A percentile compares a stretch with the other conserved stretches of the same genome.
Evolutionary conservation across 2,113 vertebrate species (phyloP).

Genomic region (Columba livia): DNA sequence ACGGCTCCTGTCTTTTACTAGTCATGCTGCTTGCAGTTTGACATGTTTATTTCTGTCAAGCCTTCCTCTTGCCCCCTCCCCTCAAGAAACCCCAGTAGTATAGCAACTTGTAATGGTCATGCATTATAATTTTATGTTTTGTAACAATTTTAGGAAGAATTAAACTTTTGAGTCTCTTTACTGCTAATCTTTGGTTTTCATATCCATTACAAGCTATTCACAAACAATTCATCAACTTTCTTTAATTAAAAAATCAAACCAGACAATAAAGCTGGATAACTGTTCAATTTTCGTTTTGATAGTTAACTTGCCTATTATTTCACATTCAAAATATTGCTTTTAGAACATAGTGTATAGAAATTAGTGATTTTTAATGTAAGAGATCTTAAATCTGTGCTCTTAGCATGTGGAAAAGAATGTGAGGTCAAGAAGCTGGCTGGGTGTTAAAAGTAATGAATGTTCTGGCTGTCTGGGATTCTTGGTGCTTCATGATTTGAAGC

Average conservation of each 20-base stretch:
- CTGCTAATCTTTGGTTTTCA: background rate
- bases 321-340: background rate
- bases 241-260: background rate
- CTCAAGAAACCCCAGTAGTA: accelerated
- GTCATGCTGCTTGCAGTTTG: background rate
- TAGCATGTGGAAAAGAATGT: background rate
- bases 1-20: background rate
- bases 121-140: background rate
- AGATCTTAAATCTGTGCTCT: background rate
- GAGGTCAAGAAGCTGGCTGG: background rate
- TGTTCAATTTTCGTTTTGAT: background rate
- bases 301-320: background rate
- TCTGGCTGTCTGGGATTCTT: background rate
- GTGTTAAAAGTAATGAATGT: background rate
- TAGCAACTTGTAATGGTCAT: background rate
- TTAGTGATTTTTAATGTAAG: background rate
- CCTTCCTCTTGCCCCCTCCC: accelerated
- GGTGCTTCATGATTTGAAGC: background rate
- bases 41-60: background rate
- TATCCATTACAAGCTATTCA: background rate
- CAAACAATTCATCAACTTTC: background rate
- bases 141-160: background rate
- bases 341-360: background rate
- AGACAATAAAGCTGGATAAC: background rate
- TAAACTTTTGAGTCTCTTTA: background rate